Percentiles rank a stretch among this genome's conserved stretches.
Evolutionary conservation across 2,113 vertebrate genomes (phyloP).

Genomic region (Callionymus lyra): DNA sequence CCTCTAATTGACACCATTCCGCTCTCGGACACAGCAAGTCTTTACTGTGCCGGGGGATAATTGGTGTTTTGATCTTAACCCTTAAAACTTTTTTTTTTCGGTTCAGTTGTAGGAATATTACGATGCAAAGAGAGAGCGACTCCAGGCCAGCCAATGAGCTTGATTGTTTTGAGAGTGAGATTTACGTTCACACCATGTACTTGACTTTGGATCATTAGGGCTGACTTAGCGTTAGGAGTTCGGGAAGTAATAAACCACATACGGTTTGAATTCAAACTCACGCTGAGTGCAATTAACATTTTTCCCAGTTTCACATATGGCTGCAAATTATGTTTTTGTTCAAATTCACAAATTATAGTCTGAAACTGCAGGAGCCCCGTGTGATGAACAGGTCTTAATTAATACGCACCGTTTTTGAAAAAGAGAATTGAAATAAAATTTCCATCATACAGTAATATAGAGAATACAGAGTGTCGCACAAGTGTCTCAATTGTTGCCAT

Average conservation of each 20-base stretch:
- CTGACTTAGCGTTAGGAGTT: conserved; percentile 2
- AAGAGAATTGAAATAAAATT: too few species aligned
- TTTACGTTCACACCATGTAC: not conserved
- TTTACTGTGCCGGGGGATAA: conserved; percentile 10
- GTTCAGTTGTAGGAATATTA: not conserved
- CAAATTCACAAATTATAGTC: not conserved
- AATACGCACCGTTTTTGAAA: too few species aligned
- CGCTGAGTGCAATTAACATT: not conserved
- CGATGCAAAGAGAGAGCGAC: not conserved
- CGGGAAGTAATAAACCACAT: not conserved
- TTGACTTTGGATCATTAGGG: not conserved
- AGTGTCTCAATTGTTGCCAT: too few species aligned
- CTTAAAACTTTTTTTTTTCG: not conserved
- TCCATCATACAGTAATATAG: too few species aligned
- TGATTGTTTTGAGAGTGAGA: not conserved
- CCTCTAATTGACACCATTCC: not conserved
- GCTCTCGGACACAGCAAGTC: not conserved
- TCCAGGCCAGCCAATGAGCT: not conserved
- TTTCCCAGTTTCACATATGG: not conserved
- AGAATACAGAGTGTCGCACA: too few species aligned
- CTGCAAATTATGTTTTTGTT: not conserved
- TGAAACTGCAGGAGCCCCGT: not conserved
- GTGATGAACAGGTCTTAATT: not conserved
- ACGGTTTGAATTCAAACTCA: not conserved
- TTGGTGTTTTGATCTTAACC: conserved; percentile 8